Conservation (phyloP, 2,888 invertebrate species). For the Tribolium freemani region DNA sequence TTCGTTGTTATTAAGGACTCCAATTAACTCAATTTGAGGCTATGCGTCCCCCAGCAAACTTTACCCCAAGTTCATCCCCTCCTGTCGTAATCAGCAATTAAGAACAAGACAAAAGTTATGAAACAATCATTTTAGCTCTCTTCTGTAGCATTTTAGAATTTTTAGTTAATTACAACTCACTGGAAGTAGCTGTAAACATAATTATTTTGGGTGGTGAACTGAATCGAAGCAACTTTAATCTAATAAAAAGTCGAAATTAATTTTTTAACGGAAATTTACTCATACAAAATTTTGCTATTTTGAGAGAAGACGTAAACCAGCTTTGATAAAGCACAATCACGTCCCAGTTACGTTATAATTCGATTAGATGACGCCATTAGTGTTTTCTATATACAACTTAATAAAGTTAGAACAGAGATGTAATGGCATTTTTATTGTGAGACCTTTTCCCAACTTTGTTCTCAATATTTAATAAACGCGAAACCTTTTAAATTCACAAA, state of each 20-base stretch:
- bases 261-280: slow-evolving; percentile 28
- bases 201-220: slow-evolving; percentile 28
- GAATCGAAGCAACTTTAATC: slow-evolving; percentile 12
- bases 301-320: neutral
- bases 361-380: slow-evolving; percentile 40
- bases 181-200: slow-evolving; percentile 28
- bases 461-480: slow-evolving; percentile 14
- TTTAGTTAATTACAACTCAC: slow-evolving; percentile 40
- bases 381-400: slow-evolving; percentile 39
- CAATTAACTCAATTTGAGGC: slow-evolving; percentile 61
- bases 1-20: slow-evolving; percentile 58
- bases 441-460: slow-evolving; percentile 17
- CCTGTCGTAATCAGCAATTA: slow-evolving; percentile 44
- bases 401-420: slow-evolving; percentile 29
- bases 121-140: slow-evolving; percentile 41
- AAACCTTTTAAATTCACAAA: slow-evolving; percentile 2
- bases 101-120: slow-evolving; percentile 45
- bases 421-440: slow-evolving; percentile 28
- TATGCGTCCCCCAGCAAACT: slow-evolving; percentile 48
- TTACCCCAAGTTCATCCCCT: slow-evolving; percentile 41
- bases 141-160: slow-evolving; percentile 34
- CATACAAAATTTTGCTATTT: slow-evolving; percentile 11
- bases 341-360: slow-evolving; percentile 26
- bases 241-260: slow-evolving; percentile 10
- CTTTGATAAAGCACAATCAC: slow-evolving; percentile 25